Evolutionary conservation across 2,888 invertebrate species (phyloP).

Genomic region (Cosmia trapezina): DNA sequence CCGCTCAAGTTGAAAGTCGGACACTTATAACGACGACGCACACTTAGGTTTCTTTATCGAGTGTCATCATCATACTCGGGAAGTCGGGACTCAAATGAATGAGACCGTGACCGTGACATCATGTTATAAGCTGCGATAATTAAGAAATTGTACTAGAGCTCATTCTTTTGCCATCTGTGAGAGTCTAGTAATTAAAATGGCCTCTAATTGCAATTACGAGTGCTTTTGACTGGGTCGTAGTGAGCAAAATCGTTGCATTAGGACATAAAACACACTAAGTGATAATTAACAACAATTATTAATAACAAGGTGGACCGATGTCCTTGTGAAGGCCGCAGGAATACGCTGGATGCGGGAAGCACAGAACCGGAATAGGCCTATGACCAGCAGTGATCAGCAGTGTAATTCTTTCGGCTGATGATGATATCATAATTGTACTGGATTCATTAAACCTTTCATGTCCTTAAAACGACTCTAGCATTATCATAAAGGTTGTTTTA

Average conservation of each 20-base stretch:
- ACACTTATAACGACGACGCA: constrained; percentile 22
- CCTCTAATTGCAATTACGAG: constrained; percentile 32
- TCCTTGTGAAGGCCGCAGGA: no score
- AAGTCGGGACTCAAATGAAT: constrained; percentile 53
- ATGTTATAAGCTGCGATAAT: constrained; percentile 38
- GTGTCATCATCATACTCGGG: constrained; percentile 48
- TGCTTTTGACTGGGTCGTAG: neutral
- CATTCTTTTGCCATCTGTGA: constrained; percentile 16
- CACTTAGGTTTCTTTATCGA: constrained; percentile 44
- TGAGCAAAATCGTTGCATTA: neutral
- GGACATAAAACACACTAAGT: neutral
- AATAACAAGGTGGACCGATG: no score
- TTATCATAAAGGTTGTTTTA: constrained; percentile 11
- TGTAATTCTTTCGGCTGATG: no score
- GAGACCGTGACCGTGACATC: constrained; percentile 54
- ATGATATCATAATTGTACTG: neutral
- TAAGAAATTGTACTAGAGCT: constrained; percentile 42
- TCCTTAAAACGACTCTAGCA: neutral
- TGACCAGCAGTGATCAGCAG: no score
- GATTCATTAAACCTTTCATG: constrained; percentile 9
- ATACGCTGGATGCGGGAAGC: no score
- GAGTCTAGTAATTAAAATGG: constrained; percentile 38
- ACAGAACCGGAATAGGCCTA: no score
- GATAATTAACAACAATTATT: no score
- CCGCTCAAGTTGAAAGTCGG: constrained; percentile 29